Conservation (phyloP, 2,888 invertebrate species). For the Frankliniella fusca region DNA sequence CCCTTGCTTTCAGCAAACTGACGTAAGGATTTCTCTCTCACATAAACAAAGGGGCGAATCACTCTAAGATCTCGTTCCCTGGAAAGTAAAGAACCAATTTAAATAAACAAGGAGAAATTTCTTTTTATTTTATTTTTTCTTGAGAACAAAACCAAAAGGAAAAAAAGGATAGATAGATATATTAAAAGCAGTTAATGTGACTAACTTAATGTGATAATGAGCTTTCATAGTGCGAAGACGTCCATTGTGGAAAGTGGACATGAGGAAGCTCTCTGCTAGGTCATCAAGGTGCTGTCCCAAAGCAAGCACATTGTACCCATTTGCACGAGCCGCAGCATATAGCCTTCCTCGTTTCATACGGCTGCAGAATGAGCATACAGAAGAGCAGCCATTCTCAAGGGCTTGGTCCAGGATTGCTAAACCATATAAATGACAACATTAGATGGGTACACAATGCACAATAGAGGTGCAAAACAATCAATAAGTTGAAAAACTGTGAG, state of each 20-base stretch:
- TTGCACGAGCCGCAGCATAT: constrained; percentile 67
- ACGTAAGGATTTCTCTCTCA: constrained; percentile 68
- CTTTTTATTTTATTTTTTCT: neutral
- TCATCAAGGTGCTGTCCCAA: constrained; percentile 83
- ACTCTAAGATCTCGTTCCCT: constrained; percentile 77
- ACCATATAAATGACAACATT: constrained; percentile 35
- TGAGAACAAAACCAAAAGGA: neutral
- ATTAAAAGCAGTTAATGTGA: constrained; percentile 35
- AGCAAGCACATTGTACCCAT: constrained; percentile 82
- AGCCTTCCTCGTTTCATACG: constrained; percentile 69
- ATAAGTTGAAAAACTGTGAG: neutral
- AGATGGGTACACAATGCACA: constrained; percentile 16
- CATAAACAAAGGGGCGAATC: constrained; percentile 82
- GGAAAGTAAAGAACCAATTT: constrained; percentile 39
- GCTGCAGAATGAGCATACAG: constrained; percentile 67
- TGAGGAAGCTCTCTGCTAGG: constrained; percentile 74
- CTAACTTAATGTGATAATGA: constrained; percentile 69
- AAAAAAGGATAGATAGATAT: constrained; percentile 1
- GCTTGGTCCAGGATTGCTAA: constrained; percentile 54
- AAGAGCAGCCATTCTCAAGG: constrained; percentile 45
- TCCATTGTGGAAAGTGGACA: constrained; percentile 78
- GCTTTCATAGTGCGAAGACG: constrained; percentile 72
- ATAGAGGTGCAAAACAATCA: neutral
- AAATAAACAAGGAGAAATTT: neutral
- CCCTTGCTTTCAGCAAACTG: constrained; percentile 70